These are phyloP conservation scores for Athene cunicularia DNA, from an alignment of 2,113 vertebrate genomes.

Conservation along the genomic window DNA sequence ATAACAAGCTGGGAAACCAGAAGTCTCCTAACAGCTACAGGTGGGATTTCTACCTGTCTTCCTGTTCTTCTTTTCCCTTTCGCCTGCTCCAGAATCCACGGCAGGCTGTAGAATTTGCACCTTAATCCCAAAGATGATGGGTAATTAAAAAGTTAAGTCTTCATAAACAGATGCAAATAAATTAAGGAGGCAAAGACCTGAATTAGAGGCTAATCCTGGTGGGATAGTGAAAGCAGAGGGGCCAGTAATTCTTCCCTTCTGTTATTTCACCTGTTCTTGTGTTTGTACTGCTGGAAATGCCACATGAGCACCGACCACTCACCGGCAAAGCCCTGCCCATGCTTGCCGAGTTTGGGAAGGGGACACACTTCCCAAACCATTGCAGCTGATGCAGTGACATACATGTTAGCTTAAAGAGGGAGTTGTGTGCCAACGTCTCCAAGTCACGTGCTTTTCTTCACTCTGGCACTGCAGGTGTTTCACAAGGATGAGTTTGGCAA, in stretches of 20 bases:
- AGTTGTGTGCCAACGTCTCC: neutral
- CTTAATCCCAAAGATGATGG: conserved; percentile 35
- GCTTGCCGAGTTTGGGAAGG: neutral
- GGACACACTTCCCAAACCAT: neutral
- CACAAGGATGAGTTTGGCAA: neutral
- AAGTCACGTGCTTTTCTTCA: neutral
- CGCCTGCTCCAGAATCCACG: accelerated
- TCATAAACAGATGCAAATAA: conserved; percentile 41
- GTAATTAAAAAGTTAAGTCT: conserved; percentile 59
- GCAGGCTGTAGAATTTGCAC: neutral
- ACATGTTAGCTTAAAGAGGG: neutral
- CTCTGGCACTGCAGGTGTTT: neutral
- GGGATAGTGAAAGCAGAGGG: conserved; percentile 28
- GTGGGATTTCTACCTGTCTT: neutral
- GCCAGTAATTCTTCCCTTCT: conserved; percentile 19
- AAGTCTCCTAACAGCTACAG: neutral
- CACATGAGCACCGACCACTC: accelerated
- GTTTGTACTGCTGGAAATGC: neutral
- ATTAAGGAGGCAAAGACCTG: conserved; percentile 28
- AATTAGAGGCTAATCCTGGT: conserved; percentile 42
- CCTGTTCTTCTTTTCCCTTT: neutral
- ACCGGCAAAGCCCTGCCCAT: neutral
- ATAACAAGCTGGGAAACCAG: neutral
- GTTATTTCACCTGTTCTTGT: conserved; percentile 21
- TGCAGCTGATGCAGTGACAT: neutral